Percentiles rank a stretch among this genome's conserved stretches.
Evolutionary conservation across 2,113 vertebrate species (phyloP).

Genomic region (Oryzias javanicus): DNA sequence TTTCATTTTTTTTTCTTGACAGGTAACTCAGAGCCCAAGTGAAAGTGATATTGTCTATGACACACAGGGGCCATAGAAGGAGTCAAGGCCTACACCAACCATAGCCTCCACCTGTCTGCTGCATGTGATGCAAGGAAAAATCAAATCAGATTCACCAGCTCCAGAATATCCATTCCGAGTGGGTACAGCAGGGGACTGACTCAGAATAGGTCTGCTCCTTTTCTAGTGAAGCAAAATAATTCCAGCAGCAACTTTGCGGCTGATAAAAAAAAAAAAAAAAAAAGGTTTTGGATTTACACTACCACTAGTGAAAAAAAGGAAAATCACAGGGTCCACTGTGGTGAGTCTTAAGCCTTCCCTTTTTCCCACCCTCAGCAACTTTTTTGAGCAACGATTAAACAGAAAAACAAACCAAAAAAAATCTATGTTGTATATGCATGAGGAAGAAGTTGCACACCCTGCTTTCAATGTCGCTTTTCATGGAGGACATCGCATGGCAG

Average conservation of each 20-base stretch:
- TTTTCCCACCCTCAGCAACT: slow-evolving; percentile 22
- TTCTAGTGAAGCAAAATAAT: slow-evolving; percentile 36
- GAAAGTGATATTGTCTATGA: slow-evolving; percentile 47
- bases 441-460: slow-evolving; percentile 37
- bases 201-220: slow-evolving; percentile 45
- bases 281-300: slow-evolving; percentile 8
- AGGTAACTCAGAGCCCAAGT: slow-evolving; percentile 39
- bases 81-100: slow-evolving; percentile 40
- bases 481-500: slow-evolving; percentile 55
- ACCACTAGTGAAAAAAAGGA: slow-evolving; percentile 1
- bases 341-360: slow-evolving; percentile 17
- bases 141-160: slow-evolving; percentile 45
- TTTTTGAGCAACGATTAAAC: slow-evolving; percentile 38
- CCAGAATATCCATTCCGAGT: slow-evolving; percentile 25
- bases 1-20: slow-evolving; percentile 31
- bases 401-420: not conserved
- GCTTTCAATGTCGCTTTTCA: slow-evolving; percentile 55
- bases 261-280: slow-evolving; percentile 4
- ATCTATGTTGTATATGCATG: slow-evolving; percentile 45
- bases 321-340: slow-evolving; percentile 5
- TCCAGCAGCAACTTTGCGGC: slow-evolving; percentile 33
- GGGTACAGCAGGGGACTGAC: slow-evolving; percentile 1
- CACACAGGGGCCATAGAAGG: slow-evolving; percentile 38
- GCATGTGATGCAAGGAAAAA: slow-evolving; percentile 46
- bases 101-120: slow-evolving; percentile 28